phyloP scores from a whole-genome alignment of 2,797 vertebrate species.

The Pelobates cultripes region DNA sequence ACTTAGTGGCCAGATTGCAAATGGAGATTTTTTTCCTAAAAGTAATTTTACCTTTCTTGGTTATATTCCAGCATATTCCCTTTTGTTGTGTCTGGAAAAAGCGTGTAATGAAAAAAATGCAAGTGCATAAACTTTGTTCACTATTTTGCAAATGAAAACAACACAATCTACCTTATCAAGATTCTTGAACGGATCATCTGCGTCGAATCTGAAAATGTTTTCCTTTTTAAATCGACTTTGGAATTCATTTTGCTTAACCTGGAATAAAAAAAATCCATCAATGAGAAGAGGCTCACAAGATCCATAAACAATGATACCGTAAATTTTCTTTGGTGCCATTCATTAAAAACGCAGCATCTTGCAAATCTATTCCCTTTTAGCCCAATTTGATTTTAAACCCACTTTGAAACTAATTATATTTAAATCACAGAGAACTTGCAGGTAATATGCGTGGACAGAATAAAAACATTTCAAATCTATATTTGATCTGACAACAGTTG shows the following conservation, averaged over 20 bases:
- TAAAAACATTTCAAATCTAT: slow-evolving; percentile 76
- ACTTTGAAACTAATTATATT: slow-evolving; percentile 71
- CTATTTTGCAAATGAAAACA: neutral
- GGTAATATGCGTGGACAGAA: slow-evolving; percentile 61
- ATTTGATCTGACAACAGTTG: slow-evolving; percentile 77
- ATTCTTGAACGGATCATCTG: slow-evolving; percentile 77
- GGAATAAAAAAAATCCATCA: slow-evolving; percentile 72
- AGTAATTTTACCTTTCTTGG: no score
- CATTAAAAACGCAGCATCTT: slow-evolving; percentile 71
- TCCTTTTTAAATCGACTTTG: slow-evolving; percentile 80
- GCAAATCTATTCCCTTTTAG: slow-evolving; percentile 85
- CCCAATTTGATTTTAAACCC: slow-evolving; percentile 74
- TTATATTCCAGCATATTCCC: no score
- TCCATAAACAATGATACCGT: slow-evolving; percentile 51
- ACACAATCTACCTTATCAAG: slow-evolving; percentile 66
- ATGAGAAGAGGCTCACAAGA: slow-evolving; percentile 56
- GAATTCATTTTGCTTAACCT: slow-evolving; percentile 78
- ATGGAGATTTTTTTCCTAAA: no score
- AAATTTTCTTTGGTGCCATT: slow-evolving; percentile 62
- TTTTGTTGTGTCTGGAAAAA: no score
- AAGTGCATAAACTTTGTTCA: no score
- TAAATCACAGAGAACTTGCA: slow-evolving; percentile 59
- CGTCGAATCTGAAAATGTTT: slow-evolving; percentile 76
- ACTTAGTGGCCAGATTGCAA: no score
- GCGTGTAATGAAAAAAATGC: no score